Evolutionary conservation across 2,797 vertebrate species (phyloP), one percentile per base, ranked within the genome.

Genomic region (Acridotheres tristis): DNA sequence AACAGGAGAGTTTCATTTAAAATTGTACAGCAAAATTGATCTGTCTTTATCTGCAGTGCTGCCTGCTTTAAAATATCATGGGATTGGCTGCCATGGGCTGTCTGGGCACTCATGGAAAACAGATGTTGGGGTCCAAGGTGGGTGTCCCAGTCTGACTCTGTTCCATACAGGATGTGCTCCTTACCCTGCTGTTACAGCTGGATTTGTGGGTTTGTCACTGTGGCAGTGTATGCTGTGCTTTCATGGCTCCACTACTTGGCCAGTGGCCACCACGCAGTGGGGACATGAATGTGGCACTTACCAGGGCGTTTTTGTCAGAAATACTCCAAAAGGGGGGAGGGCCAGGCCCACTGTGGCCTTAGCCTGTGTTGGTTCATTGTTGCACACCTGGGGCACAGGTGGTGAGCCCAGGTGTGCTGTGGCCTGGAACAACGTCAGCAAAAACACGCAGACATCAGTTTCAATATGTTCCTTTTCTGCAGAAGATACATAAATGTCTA

Each of bases 1-100:
- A 97, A 96, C 95, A 97, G 94, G 90, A 96, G 77, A 84, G 94
- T 96, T 97, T 96, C 34, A 96, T 97, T 96, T 96, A 90, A 96
- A 96, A 94, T 72, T 97, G 97, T 87, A 57, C 90, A 93, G 82
- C 68, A 93, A 74, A 97, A 96, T 88, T 61, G 74, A 97, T 94
- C 72, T 93, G 74, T 94, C 94, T 92, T 87, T 72, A 91, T 95
- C 79, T 81, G 34, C 32, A 11, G 34, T 19, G 32, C 63, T 42
- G 15, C 32, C 9, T 2, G 10, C 10, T 11, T 38, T 75, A 62
- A 51, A 72, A 51, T 85, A 61, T 22, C 32, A 2, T 5, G 2
- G 25, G 11, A 16, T 34, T 2, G 3, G 21, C 6, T 22, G 3
- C n/a, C 11, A 13, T 2, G 11, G 15, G 36, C 36, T 78, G 1